Conservation (phyloP, 2,888 invertebrate species). For the Caenorhabditis wallacei region DNA sequence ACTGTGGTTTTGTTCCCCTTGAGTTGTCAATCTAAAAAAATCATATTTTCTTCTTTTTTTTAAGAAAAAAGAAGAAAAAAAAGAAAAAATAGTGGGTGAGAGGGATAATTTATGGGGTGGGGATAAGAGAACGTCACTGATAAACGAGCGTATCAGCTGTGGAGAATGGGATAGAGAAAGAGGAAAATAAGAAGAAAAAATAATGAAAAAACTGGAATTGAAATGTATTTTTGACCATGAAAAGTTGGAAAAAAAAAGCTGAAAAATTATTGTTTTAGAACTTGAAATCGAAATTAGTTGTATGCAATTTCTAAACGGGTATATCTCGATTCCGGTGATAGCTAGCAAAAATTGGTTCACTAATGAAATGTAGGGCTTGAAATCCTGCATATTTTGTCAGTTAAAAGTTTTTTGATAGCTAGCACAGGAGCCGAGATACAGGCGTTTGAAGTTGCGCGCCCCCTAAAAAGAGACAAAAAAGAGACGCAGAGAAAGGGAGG, state of each 20-base stretch:
- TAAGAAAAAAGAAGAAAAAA: neutral
- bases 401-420: no score
- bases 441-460: no score
- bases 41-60: neutral
- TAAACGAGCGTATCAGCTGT: constrained; percentile 50
- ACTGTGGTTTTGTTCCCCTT: neutral
- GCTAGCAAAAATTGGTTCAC: no score
- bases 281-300: no score
- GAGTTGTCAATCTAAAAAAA: neutral
- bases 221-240: neutral
- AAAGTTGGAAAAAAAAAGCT: neutral
- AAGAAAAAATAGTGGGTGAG: neutral
- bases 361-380: no score
- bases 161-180: constrained; percentile 1
- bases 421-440: no score
- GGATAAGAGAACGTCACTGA: constrained; percentile 33
- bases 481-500: no score
- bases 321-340: no score
- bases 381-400: no score
- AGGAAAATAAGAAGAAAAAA: constrained; percentile 1
- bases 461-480: no score
- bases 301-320: no score
- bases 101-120: constrained; percentile 35
- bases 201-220: neutral
- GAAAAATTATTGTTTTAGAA: no score